phyloP scores from a whole-genome alignment of 2,113 vertebrate species.

The Oncorhynchus tshawytscha region DNA sequence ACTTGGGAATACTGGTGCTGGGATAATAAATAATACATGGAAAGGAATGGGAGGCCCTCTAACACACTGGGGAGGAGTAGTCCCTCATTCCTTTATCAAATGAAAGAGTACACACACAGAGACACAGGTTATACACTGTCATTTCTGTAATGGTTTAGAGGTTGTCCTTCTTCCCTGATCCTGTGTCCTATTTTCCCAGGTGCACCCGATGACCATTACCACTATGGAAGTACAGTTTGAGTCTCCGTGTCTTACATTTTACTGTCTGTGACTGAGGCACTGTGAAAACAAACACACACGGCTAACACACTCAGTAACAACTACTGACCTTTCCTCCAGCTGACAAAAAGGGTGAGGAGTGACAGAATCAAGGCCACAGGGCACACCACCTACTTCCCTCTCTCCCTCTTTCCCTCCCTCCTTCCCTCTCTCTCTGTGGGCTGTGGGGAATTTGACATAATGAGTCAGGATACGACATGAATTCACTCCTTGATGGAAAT shows the following conservation, averaged over 20 bases:
- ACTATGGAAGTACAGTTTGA: conserved; percentile 54
- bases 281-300: background rate
- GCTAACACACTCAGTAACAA: background rate
- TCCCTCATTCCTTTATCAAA: too few species aligned
- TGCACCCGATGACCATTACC: conserved; percentile 41
- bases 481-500: conserved; percentile 18
- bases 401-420: background rate
- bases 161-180: background rate
- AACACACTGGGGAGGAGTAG: too few species aligned
- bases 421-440: too few species aligned
- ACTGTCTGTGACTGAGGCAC: background rate
- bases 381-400: background rate
- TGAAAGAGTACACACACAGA: background rate
- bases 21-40: background rate
- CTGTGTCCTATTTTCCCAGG: conserved; percentile 37
- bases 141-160: background rate
- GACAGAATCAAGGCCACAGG: background rate
- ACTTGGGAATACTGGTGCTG: too few species aligned
- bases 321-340: background rate
- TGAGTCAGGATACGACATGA: conserved; percentile 46
- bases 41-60: too few species aligned
- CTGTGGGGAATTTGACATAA: conserved; percentile 12
- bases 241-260: background rate
- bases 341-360: background rate
- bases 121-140: background rate